phyloP scores from a whole-genome alignment of 2,888 invertebrate species.

The Morpho helenor region DNA sequence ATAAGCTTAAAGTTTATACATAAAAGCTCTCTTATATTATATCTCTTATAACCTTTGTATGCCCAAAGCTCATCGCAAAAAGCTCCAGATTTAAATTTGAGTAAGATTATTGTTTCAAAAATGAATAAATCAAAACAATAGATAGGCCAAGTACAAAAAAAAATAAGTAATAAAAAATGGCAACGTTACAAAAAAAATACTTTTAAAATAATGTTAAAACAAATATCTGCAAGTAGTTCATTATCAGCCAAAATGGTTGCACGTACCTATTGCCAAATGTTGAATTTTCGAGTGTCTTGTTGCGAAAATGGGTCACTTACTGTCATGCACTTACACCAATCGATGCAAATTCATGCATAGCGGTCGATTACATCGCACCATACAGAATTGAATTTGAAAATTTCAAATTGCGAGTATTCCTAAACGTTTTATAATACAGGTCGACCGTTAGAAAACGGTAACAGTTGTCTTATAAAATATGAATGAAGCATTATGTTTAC shows the following conservation, averaged over 20 bases:
- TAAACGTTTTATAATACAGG: neutral
- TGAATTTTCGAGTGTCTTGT: constrained; percentile 57
- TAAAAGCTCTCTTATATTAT: no score
- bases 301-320: constrained; percentile 70
- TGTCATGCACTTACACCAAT: constrained; percentile 59
- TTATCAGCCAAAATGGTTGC: constrained; percentile 48
- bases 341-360: constrained; percentile 49
- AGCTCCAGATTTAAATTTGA: no score
- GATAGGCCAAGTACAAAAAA: no score
- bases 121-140: no score
- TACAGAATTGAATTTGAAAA: neutral
- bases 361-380: constrained; percentile 2
- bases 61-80: no score
- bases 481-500: constrained; percentile 48
- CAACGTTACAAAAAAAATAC: no score
- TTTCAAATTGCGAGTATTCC: neutral
- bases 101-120: no score
- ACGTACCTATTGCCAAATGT: constrained; percentile 57
- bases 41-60: no score
- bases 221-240: constrained; percentile 48
- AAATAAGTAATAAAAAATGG: no score
- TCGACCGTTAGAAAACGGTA: neutral
- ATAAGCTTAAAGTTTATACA: no score
- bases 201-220: no score
- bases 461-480: constrained; percentile 27